Evolutionary conservation across 2,113 vertebrate species (phyloP), one percentile per base, ranked within the genome.

Genomic region (Gopherus flavomarginatus): DNA sequence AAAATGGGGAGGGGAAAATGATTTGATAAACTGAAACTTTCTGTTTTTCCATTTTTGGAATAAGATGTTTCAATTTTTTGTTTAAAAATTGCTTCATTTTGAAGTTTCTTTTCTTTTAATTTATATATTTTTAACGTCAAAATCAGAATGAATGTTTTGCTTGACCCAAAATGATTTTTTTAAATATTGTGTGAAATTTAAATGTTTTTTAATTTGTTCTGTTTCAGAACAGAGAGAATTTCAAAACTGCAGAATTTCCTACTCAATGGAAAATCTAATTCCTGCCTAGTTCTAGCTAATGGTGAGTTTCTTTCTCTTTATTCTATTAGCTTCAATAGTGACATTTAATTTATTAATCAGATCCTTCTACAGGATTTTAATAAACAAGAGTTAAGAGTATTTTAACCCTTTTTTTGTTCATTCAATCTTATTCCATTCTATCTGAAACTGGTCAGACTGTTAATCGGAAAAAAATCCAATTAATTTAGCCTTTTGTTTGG

Each of bases 281-380:
- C n/a, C 65, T 9, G 5, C n/a, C 9, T 11, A 38, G 9, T 72
- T 72, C n/a, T 38, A 84, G 69, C 83, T 53, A 49, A 26, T 5
- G 17, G 80, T 2, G 65, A 19, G 75, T 94, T 94, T 57, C 47
- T 65, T 65, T 11, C 81, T 75, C 9, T 69, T 72, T 62, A 62
- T 38, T 72, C n/a, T 17, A 26, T 72, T 78, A 80, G 42, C 0
- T 0, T 17, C 38, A 77, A n/a, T 4, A 38, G 16, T 54, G n/a
- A 79, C 81, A 50, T 81, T 90, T 90, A 11, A 62, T 69, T 88
- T 81, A n/a, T 47, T 72, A 7, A 5, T 78, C 29, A 19, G 80
- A 85, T 72, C 1, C 6, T 78, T 44, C 75, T 8, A 47, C 75
- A 47, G 38, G 42, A 29, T 78, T 44, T 16, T 47, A 47, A 27